Base-by-base conservation (phyloP, 2,888 invertebrate species). In the Coenonympha arcania region DNA sequence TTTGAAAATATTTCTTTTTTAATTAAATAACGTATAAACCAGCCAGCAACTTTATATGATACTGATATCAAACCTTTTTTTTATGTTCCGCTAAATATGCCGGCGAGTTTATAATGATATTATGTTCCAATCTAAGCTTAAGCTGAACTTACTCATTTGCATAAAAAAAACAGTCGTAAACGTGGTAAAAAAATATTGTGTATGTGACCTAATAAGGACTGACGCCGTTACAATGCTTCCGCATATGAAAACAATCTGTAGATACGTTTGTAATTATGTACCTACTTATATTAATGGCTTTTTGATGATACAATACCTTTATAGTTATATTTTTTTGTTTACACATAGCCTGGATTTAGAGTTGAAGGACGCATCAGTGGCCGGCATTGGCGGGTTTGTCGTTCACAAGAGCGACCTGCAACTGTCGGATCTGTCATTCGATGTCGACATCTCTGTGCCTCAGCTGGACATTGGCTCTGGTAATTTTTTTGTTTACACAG, bases 401-500 rank as follows among this genome's bases (percentile, higher is more conserved):
- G 73, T 76, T 0, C 69, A 79, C 61, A 70, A 46, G 16, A 76
- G 73, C 52, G 24, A 66, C 28, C 54, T 84, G 11, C 22, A 66
- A 39, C 59, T 76, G 0, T 20, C 55, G 0, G 64, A 63, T 0
- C 59, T 82, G 9, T 65, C 72, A 28, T 79, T 85, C 46, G 75
- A 79, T 31, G 15, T 83, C 13, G 81, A 80, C 15, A 62, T 83
- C 20, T 66, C 73, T 1, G 57, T 84, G 1, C 83, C 82, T 1
- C 49, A 37, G 0, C 19, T 83, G 0, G 58, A 66, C 1, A 62
- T 76, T 9, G 54, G 52, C 9, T 70, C 76, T 43, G 79, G 83
- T 83, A 20, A 19, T 31, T n/a, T n/a, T n/a, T n/a, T n/a, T n/a
- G n/a, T 30, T 8, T 42, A 67, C 65, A 2, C 58, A 85, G 84